Conservation (phyloP, 2,888 invertebrate species). For the Cistogaster globosa region DNA sequence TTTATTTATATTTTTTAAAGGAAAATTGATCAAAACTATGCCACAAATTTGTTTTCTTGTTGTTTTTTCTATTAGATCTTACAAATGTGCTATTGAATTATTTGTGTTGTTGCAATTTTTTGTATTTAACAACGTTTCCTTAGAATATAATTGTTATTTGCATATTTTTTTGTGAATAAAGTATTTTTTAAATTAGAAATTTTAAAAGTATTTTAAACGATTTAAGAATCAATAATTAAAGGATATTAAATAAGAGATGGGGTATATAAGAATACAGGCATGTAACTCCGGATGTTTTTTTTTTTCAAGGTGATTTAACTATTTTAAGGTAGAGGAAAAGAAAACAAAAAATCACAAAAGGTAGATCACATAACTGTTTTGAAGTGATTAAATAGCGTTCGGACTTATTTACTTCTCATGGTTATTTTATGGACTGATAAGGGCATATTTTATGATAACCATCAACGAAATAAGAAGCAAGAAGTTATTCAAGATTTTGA, state of each 20-base stretch:
- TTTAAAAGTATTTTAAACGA: background rate
- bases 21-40: conserved; percentile 39
- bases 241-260: background rate
- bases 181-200: background rate
- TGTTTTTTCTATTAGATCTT: background rate
- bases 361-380: too few species aligned
- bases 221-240: background rate
- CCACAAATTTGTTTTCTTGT: conserved; percentile 12
- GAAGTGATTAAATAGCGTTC: too few species aligned
- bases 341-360: too few species aligned
- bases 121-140: conserved; percentile 6
- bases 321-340: too few species aligned
- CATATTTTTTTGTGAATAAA: conserved; percentile 23
- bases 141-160: conserved; percentile 28
- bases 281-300: too few species aligned
- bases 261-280: too few species aligned
- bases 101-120: background rate
- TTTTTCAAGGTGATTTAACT: too few species aligned
- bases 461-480: too few species aligned
- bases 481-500: too few species aligned
- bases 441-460: too few species aligned
- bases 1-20: conserved; percentile 16
- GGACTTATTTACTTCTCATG: too few species aligned
- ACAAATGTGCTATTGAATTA: conserved; percentile 18
- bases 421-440: too few species aligned